phyloP scores from a whole-genome alignment of 2,888 invertebrate genomes.

The Odontothrips loti region DNA sequence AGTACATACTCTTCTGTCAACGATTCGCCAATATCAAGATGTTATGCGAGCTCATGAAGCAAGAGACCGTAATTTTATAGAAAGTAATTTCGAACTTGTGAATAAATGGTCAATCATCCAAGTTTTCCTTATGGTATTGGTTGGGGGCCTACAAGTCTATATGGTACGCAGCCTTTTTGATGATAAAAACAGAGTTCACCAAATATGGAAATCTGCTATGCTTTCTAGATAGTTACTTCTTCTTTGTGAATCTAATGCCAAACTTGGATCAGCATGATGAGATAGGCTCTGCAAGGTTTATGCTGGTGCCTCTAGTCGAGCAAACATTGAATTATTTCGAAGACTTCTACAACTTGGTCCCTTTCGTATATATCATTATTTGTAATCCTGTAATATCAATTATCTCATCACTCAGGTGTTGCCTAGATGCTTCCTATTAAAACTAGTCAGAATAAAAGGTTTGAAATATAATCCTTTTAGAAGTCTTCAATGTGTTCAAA shows the following conservation, averaged over 20 bases:
- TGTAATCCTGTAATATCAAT: neutral
- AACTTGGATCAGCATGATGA: no score
- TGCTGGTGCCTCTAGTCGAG: neutral
- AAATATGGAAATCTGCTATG: slow-evolving; percentile 30
- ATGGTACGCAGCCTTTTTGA: slow-evolving; percentile 54
- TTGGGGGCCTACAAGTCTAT: slow-evolving; percentile 44
- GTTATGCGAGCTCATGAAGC: slow-evolving; percentile 52
- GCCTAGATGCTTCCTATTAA: neutral
- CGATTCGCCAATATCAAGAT: slow-evolving; percentile 44
- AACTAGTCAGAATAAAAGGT: neutral
- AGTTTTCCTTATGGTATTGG: slow-evolving; percentile 39
- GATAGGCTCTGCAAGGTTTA: neutral
- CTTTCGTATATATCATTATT: neutral
- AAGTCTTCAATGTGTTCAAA: neutral
- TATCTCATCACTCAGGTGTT: no score
- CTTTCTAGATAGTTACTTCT: neutral
- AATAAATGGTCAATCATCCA: slow-evolving; percentile 52
- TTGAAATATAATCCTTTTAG: neutral
- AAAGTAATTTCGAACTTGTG: slow-evolving; percentile 53
- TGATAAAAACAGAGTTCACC: slow-evolving; percentile 41
- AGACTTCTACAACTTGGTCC: neutral
- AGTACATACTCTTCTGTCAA: slow-evolving; percentile 44
- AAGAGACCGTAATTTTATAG: slow-evolving; percentile 53
- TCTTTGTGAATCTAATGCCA: neutral
- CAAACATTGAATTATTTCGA: neutral